Percentiles rank a stretch among this genome's conserved stretches.
Evolutionary conservation across 2,797 vertebrate genomes (phyloP).

Genomic region (Galagoides demidoff): DNA sequence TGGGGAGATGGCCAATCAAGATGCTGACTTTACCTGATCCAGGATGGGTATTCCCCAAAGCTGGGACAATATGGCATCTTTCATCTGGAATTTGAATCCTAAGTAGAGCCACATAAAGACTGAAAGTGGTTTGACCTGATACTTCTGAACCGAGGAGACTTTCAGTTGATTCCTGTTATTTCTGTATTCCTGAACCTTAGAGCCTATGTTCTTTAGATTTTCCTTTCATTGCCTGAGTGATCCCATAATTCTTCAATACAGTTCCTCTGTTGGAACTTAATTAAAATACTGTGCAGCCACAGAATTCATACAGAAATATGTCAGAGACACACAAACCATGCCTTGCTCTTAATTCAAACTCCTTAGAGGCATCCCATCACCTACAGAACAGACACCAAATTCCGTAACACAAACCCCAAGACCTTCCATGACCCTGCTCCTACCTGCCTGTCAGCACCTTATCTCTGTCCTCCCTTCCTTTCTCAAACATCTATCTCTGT

Average conservation of each 20-base stretch:
- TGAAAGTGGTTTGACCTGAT: background rate
- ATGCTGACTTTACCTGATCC: background rate
- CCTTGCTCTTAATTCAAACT: background rate
- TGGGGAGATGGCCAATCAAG: background rate
- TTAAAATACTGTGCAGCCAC: background rate
- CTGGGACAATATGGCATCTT: background rate
- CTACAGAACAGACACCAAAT: background rate
- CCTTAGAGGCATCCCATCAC: background rate
- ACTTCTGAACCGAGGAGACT: background rate
- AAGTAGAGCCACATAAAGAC: background rate
- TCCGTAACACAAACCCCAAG: background rate
- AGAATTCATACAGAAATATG: background rate
- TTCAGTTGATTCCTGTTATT: background rate
- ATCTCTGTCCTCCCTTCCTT: background rate
- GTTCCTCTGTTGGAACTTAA: background rate
- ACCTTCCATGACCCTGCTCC: background rate
- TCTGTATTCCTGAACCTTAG: background rate
- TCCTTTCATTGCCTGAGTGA: background rate
- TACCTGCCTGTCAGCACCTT: background rate
- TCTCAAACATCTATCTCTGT: background rate
- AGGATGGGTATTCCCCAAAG: background rate
- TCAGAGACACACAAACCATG: background rate
- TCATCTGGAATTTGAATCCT: conserved; percentile 7
- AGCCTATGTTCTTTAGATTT: background rate
- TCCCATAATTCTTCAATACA: background rate